Evolutionary conservation across 2,113 vertebrate species (phyloP).

Genomic region (Anas platyrhynchos): DNA sequence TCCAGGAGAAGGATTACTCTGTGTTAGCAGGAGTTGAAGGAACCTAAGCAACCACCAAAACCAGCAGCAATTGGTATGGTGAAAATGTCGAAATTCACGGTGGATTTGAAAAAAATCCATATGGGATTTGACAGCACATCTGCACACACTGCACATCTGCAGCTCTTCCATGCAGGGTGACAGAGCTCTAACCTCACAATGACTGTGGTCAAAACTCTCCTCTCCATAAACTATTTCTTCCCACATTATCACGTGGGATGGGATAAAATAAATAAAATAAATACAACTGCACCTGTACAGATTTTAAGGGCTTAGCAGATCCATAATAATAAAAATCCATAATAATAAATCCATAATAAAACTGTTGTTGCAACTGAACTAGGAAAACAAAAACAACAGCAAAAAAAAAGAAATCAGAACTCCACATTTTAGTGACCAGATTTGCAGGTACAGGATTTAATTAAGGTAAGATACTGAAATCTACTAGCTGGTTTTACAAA

Average conservation of each 20-base stretch:
- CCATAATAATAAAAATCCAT: neutral
- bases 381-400: too few relatives aligned
- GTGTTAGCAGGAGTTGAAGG: neutral
- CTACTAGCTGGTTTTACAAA: neutral
- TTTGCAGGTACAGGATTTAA: neutral
- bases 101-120: neutral
- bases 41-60: neutral
- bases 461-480: neutral
- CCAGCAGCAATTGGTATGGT: neutral
- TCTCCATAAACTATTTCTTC: neutral
- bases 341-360: neutral
- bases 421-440: neutral
- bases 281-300: neutral
- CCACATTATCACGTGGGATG: neutral
- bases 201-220: neutral
- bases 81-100: neutral
- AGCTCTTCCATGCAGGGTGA: neutral
- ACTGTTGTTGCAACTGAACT: neutral
- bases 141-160: fast-evolving
- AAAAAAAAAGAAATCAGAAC: neutral
- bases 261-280: neutral
- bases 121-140: neutral
- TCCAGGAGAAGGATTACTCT: neutral
- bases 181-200: neutral
- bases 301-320: neutral